Evolutionary conservation across 2,888 invertebrate species (phyloP), one percentile per base, ranked within the genome.

Genomic region (Drosophila formosana): DNA sequence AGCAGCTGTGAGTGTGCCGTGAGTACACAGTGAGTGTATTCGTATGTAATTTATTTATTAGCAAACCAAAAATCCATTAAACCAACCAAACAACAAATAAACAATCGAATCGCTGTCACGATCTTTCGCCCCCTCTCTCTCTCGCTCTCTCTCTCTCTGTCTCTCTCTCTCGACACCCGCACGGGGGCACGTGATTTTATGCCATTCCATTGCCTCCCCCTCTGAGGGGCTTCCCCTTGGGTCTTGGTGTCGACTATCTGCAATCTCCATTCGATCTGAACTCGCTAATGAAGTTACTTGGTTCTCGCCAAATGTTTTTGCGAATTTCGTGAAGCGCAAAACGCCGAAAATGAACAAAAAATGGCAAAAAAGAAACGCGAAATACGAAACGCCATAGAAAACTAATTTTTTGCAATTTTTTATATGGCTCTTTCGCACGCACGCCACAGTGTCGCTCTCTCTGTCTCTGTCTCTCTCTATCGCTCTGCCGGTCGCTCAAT

Each of bases 211-310:
- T 5, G 6, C 18, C 4, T 25, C n/a, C n/a, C 26, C 7, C n/a
- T 3, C n/a, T 9, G 18, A 1, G 18, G 18, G 18, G 1, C 26
- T 11, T 9, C 39, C 39, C 47, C 5, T 45, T 57, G 8, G 3
- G 32, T 18, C 47, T 18, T 18, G 18, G 9, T 43, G 26, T n/a
- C 37, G 43, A 23, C n/a, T 32, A 52, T 45, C 26, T 34, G 11
- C 13, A 23, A 55, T 66, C 52, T 63, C n/a, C 32, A 7, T 39
- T 58, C 39, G 39, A 58, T 49, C 18, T 39, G 5, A 18, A 39
- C n/a, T 11, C 47, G 56, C 61, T 73, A 74, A 74, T 74, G 73
- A 74, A 74, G 74, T 73, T 73, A 65, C 72, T 72, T 49, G 64
- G 41, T 18, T 49, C 46, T 37, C 30, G 41, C 13, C 4, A 30